Base-by-base conservation (phyloP, 2,797 vertebrate genomes). In the Buphagus erythrorhynchus region DNA sequence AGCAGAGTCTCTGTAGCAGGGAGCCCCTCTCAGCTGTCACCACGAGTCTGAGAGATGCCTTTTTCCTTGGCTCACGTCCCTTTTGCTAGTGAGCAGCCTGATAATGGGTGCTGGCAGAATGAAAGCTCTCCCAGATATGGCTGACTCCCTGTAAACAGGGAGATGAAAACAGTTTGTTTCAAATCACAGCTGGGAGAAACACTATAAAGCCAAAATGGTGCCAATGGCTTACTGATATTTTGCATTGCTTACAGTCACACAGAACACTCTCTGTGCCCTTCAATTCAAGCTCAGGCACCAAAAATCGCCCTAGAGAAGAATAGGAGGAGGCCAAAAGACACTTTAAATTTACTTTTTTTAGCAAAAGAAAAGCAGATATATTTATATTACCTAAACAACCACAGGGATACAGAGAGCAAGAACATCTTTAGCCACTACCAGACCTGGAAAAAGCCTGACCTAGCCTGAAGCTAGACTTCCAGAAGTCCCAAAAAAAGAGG, bases 91-190 rank as follows among this genome's bases (percentile, higher is more conserved):
- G 75, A 96, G 68, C 88, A 79, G 92, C 45, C 59, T 2, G 61
- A 83, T 94, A 93, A 87, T 0, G 21, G 38, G 62, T 81, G 77
- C 90, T 93, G 92, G 90, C 80, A 90, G 94, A 69, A 72, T 12
- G 66, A 91, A 74, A 82, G 75, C 57, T 72, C 72, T 59, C 57
- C 63, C 58, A 84, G 92, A 94, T 88, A 81, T 0, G 36, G 59
- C 3, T 81, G 80, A 63, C 63, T 95, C 90, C 62, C 71, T 74
- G 71, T 58, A 94, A 95, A 85, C 29, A 90, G 71, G 83, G 69
- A 59, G 73, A 95, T 67, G 80, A 95, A 96, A 94, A 93, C 51
- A 78, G 88, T 59, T 95, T 88, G 81, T 76, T 88, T 95, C 58
- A 68, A 95, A 79, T 66, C 11, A 5, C 87, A 91, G 66, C 73